These are phyloP conservation scores for Acleris emargana DNA, from an alignment of 2,888 invertebrate species.

Conservation along the genomic window DNA sequence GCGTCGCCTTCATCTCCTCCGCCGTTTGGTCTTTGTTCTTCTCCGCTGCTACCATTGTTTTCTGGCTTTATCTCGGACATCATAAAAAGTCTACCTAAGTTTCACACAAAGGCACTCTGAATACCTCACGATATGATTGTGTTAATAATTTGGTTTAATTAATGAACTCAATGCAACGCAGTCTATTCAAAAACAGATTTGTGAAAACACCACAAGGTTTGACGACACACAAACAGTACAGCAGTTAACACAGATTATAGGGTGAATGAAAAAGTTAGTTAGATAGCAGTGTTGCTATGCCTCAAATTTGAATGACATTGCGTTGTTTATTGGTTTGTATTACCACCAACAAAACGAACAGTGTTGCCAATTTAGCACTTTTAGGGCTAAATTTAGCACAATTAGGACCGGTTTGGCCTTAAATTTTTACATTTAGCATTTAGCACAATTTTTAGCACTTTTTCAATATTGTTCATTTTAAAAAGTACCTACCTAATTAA, in stretches of 20 bases:
- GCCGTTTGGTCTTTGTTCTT: constrained; percentile 78
- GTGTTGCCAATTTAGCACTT: too few relatives aligned
- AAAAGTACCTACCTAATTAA: too few relatives aligned
- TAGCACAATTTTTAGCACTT: too few relatives aligned
- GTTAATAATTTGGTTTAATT: neutral
- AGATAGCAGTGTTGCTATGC: constrained; percentile 7
- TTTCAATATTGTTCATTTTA: too few relatives aligned
- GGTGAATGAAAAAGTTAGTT: constrained; percentile 29
- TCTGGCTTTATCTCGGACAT: constrained; percentile 66
- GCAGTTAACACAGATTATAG: too few relatives aligned
- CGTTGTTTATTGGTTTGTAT: too few relatives aligned
- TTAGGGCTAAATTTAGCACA: too few relatives aligned
- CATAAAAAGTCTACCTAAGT: constrained; percentile 17
- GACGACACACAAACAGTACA: constrained; percentile 28
- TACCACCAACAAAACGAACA: too few relatives aligned
- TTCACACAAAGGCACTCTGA: neutral
- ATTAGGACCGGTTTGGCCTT: too few relatives aligned
- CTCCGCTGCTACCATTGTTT: constrained; percentile 64
- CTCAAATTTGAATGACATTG: too few relatives aligned
- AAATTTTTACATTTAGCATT: too few relatives aligned
- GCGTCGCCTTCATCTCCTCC: constrained; percentile 77
- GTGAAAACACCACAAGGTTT: constrained; percentile 22
- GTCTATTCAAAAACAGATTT: constrained; percentile 6
- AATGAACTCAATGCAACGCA: too few relatives aligned
- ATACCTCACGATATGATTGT: neutral